Percentiles rank a stretch among this genome's conserved stretches.
Evolutionary conservation across 2,113 vertebrate species (phyloP).

Genomic region (Cnemophilus loriae): DNA sequence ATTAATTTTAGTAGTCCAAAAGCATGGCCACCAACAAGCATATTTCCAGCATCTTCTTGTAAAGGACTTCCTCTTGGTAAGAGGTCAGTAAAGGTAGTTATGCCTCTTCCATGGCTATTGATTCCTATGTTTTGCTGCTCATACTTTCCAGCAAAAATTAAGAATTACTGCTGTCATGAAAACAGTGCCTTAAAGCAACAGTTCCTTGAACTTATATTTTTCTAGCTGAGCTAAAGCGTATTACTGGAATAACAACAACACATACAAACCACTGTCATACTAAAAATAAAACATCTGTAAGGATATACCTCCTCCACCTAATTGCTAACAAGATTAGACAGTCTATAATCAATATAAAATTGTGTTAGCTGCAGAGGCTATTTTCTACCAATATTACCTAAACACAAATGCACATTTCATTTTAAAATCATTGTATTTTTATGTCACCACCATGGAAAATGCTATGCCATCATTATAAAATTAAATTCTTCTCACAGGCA

Average conservation of each 20-base stretch:
- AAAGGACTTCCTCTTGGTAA: background rate
- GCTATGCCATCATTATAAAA: background rate
- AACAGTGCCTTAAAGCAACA: background rate
- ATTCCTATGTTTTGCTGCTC: background rate
- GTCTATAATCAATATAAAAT: background rate
- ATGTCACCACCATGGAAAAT: background rate
- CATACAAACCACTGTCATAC: background rate
- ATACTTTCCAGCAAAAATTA: background rate
- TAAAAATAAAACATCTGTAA: background rate
- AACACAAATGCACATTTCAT: background rate
- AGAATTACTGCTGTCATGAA: background rate
- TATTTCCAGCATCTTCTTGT: background rate
- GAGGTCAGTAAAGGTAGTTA: background rate
- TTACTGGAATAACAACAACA: background rate
- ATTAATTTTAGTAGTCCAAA: background rate
- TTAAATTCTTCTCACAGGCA: background rate
- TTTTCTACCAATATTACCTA: background rate
- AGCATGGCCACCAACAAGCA: background rate
- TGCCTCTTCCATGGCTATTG: background rate
- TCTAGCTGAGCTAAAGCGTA: background rate
- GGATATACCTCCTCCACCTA: background rate
- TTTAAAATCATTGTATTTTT: background rate
- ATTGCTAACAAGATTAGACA: background rate
- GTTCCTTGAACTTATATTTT: background rate
- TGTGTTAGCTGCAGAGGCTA: background rate